Base-by-base conservation (phyloP, 2,888 invertebrate genomes). In the Cancer borealis region DNA sequence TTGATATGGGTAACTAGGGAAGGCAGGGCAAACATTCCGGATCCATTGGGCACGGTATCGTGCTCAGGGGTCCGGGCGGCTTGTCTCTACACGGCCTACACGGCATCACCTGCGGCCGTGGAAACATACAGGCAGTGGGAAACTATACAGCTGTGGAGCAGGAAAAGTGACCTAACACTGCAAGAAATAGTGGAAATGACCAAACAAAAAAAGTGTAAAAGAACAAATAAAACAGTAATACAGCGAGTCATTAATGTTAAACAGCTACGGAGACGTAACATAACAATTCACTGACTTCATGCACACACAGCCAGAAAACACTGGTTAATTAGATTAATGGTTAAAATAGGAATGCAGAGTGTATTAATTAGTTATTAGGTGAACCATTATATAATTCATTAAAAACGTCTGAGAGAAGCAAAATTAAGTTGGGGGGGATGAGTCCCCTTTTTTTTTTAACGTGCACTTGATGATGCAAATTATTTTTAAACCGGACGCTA, bases 71-170 rank as follows among this genome's bases (percentile, higher is more conserved):
- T n/a, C 21, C 66, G 66, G 17, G 17, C 54, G 26, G 54, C 54
- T 2, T 17, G 6, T 54, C 54, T 54, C 54, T 39, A 30, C 90
- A n/a, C 90, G 17, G 17, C 90, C n/a, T 49, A 66, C 60, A 54
- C 90, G 26, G 26, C 90, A 54, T 49, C 90, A 49, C 54, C 45
- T 66, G 66, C 84, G 47, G 47, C 84, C 45, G 17, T 79, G 47
- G 17, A 47, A 46, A 92, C 92, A 92, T 49, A 92, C 87, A 92
- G 92, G 92, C 49, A 92, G 92, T 92, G 92, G 92, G 87, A 92
- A 84, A 92, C n/a, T n/a, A n/a, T n/a, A n/a, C n/a, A n/a, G n/a
- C n/a, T n/a, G n/a, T n/a, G n/a, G n/a, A n/a, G n/a, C n/a, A n/a
- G n/a, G n/a, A n/a, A n/a, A n/a, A n/a, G n/a, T n/a, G n/a, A n/a